Evolutionary conservation across 2,888 invertebrate genomes (phyloP).

Genomic region (Amblyjoppa proteus): DNA sequence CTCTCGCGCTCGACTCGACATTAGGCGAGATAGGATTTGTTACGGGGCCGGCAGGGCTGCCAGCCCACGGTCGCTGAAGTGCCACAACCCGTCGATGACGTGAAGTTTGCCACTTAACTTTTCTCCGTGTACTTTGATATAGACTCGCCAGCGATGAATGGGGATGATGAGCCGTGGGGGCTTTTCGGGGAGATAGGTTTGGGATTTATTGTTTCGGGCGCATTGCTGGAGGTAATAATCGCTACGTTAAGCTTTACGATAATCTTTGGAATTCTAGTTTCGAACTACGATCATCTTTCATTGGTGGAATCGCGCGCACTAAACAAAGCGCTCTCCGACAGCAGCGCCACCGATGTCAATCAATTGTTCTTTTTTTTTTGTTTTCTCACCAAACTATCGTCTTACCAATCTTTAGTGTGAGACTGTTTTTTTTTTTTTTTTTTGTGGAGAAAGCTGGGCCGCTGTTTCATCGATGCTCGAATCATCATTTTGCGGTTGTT

Average conservation of each 20-base stretch:
- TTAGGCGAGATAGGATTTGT: slow-evolving; percentile 74
- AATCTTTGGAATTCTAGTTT: too few species aligned
- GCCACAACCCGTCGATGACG: background rate
- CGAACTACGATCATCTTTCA: too few species aligned
- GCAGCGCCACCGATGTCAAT: background rate
- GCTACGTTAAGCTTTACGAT: too few species aligned
- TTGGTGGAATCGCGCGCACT: too few species aligned
- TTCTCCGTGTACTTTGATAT: background rate
- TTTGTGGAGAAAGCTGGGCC: background rate
- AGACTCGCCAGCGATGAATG: too few species aligned
- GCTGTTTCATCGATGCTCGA: slow-evolving; percentile 36
- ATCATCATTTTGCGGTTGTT: background rate
- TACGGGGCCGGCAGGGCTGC: slow-evolving; percentile 76
- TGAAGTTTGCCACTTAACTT: background rate
- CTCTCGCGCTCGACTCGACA: slow-evolving; percentile 79
- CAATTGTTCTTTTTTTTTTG: background rate
- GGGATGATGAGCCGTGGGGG: too few species aligned
- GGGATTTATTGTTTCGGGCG: too few species aligned
- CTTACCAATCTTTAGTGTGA: background rate
- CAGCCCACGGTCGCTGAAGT: slow-evolving; percentile 61
- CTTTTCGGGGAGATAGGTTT: too few species aligned
- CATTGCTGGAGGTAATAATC: too few species aligned
- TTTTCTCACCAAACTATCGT: background rate
- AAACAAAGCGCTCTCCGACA: background rate
- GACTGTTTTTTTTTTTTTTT: background rate